phyloP scores from a whole-genome alignment of 2,797 vertebrate species.

The Clarias platycephalus region DNA sequence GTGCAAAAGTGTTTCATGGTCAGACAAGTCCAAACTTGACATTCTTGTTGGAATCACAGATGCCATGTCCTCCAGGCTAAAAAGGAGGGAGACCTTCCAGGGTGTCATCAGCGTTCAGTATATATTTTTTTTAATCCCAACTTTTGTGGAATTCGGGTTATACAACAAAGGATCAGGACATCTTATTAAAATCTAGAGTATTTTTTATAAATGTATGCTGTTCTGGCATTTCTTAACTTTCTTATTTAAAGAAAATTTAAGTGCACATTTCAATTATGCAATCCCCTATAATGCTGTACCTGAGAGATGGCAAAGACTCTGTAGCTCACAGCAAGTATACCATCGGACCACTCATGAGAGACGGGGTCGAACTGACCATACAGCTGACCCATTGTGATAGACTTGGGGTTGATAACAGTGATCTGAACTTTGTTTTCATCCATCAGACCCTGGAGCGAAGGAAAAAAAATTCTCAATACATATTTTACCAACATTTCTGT shows the following conservation, averaged over 20 bases:
- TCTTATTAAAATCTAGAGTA: neutral
- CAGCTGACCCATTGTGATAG: constrained; percentile 89
- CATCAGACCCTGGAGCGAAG: constrained; percentile 76
- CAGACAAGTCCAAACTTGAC: no score
- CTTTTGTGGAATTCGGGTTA: no score
- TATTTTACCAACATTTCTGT: neutral
- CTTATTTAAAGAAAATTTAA: neutral
- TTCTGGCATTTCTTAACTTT: no score
- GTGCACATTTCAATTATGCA: neutral
- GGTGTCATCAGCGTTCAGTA: no score
- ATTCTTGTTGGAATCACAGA: no score
- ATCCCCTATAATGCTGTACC: constrained; percentile 46
- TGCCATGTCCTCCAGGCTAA: no score
- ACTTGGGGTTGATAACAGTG: constrained; percentile 89
- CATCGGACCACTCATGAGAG: constrained; percentile 92
- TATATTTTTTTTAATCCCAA: no score
- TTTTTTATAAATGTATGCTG: neutral
- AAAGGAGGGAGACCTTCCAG: no score
- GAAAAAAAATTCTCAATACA: neutral
- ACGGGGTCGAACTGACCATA: constrained; percentile 89
- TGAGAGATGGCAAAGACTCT: constrained; percentile 81
- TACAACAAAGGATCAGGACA: neutral
- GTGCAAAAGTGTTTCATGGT: no score
- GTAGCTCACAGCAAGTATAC: constrained; percentile 87
- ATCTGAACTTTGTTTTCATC: constrained; percentile 90